phyloP scores from a whole-genome alignment of 2,113 vertebrate genomes.

The Ascaphus truei region DNA sequence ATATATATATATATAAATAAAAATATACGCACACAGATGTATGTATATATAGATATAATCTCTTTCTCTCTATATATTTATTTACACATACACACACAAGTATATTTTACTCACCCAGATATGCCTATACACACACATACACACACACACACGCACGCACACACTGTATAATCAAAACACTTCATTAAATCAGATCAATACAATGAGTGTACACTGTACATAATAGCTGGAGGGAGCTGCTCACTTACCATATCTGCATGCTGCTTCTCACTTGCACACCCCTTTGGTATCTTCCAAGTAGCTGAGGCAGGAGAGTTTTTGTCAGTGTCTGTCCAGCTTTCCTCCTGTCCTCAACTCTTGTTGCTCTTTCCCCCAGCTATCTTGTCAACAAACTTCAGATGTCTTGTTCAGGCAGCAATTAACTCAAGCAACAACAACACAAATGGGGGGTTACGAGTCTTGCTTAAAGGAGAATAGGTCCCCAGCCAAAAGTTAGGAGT shows the following conservation, averaged over 20 bases:
- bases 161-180: too few relatives aligned
- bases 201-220: too few relatives aligned
- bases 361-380: background rate
- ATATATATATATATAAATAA: too few relatives aligned
- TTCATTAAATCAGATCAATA: too few relatives aligned
- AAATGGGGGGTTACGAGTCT: background rate
- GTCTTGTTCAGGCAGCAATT: slow-evolving; percentile 1
- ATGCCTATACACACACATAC: too few relatives aligned
- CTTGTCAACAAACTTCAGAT: background rate
- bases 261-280: slow-evolving; percentile 71
- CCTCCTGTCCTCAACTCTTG: slow-evolving; percentile 3
- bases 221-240: slow-evolving; percentile 69
- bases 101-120: too few relatives aligned
- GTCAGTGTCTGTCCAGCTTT: slow-evolving; percentile 28
- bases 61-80: too few relatives aligned
- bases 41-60: too few relatives aligned
- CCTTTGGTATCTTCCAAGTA: slow-evolving; percentile 66
- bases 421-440: background rate
- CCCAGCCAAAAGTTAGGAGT: slow-evolving; percentile 18
- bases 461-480: background rate
- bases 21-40: too few relatives aligned
- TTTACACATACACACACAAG: too few relatives aligned
- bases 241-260: slow-evolving; percentile 81
- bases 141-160: too few relatives aligned
- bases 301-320: slow-evolving; percentile 39